A percentile compares a stretch with the other conserved stretches of the same genome.
Evolutionary conservation across 1,140 invertebrate species (phyloP).

Genomic region (Trichonephila inaurata): DNA sequence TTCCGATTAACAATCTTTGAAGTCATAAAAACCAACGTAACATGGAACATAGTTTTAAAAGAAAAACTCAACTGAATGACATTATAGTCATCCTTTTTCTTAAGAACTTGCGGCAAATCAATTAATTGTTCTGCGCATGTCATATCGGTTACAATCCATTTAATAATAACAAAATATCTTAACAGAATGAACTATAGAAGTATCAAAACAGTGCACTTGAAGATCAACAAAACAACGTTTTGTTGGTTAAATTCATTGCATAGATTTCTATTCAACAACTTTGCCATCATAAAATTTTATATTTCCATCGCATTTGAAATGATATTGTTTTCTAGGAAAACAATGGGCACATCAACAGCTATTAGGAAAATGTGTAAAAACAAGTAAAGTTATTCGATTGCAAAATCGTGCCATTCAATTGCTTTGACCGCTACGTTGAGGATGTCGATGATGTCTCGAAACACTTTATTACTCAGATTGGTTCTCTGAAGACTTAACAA

Average conservation of each 20-base stretch:
- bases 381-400: background rate
- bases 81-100: background rate
- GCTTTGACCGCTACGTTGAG: background rate
- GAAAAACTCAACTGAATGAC: background rate
- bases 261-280: background rate
- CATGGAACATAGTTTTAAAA: background rate
- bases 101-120: background rate
- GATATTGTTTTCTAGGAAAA: background rate
- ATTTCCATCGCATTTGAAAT: background rate
- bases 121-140: background rate
- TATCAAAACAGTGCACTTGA: background rate
- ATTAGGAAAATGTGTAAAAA: background rate
- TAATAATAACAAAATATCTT: background rate
- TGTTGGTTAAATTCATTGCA: background rate
- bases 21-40: conserved; percentile 28
- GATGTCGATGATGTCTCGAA: conserved; percentile 23
- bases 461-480: background rate
- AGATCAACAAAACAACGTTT: background rate
- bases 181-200: background rate
- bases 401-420: background rate
- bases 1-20: background rate
- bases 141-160: background rate
- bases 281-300: background rate
- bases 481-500: too few species aligned
- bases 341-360: background rate